Base-by-base conservation (phyloP, 2,113 vertebrate genomes). In the Sakesphorus luctuosus region DNA sequence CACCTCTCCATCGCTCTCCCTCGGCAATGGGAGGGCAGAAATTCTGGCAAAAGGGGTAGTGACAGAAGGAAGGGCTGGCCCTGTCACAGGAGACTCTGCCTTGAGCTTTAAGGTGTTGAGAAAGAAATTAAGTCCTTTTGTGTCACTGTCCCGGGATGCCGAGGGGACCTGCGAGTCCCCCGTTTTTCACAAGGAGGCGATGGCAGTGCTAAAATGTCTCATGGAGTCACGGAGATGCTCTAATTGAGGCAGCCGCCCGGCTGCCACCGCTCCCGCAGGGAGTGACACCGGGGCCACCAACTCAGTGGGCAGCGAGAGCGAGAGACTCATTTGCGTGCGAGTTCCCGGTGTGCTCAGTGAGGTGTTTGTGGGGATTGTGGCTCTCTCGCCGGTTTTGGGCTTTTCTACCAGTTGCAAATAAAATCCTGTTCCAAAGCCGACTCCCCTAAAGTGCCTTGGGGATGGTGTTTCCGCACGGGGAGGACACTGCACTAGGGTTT, bases 401-500 rank as follows among this genome's bases (percentile, higher is more conserved):
- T 43, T 53, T 56, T 67, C 66, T 36, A 35, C 15, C 9, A 3
- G 10, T 4, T 17, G 23, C 58, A 71, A 71, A 74, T 23, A 46
- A 55, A 71, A 44, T 33, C n/a, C 25, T 12, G 10, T 29, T 49
- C 28, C 68, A 38, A 52, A 78, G 24, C 36, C 40, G 2, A 0
- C 40, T 65, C 20, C 23, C 6, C 3, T 19, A 6, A 35, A 67
- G 11, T 7, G 40, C 38, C 40, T 53, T 14, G 6, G 47, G 6
- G 69, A 23, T 0, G 0, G 24, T 13, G 26, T 33, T 68, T 33
- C 81, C 4, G 3, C 15, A 4, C 0, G 4, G 47, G 84, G 44
- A 46, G 29, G 29, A 35, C 16, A 21, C 26, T 1, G 18, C 6
- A 3, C 38, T 16, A 7, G 1, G 11, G 18, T 50, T 71, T 89